Evolutionary conservation across 2,888 invertebrate genomes (phyloP).

Genomic region (Athalia cordata): DNA sequence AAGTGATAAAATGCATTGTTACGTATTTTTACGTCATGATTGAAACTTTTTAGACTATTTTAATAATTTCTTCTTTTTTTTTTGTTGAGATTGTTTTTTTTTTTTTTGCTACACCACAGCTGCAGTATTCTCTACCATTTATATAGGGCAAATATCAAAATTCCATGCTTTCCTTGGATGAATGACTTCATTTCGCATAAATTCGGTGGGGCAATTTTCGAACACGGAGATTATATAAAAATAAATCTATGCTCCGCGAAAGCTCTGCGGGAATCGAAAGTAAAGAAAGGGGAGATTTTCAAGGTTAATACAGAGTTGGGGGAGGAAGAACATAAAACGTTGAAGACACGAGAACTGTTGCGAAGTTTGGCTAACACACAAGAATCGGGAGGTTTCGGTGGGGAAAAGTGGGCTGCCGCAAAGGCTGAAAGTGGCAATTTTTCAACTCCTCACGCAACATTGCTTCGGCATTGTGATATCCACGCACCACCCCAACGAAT

Average conservation of each 20-base stretch:
- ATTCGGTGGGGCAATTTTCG: too few species aligned
- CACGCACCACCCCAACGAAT: background rate
- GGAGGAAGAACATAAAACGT: background rate
- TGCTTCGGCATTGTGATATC: conserved; percentile 29
- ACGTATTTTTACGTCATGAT: conserved; percentile 11
- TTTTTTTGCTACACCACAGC: background rate
- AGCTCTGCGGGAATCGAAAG: background rate
- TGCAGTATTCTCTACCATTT: too few species aligned
- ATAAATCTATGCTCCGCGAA: background rate
- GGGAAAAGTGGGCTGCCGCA: background rate
- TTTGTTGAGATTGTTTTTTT: background rate
- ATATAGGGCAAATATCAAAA: background rate
- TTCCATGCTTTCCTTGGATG: too few species aligned
- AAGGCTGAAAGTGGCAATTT: conserved; percentile 25
- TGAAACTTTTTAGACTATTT: conserved; percentile 9
- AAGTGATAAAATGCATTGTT: conserved; percentile 42
- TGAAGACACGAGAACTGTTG: conserved; percentile 11
- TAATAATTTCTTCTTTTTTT: background rate
- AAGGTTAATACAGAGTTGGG: background rate
- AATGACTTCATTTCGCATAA: too few species aligned
- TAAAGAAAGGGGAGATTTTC: background rate
- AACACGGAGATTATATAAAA: background rate
- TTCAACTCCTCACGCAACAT: conserved; percentile 40
- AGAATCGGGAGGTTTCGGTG: background rate
- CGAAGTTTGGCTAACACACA: conserved; percentile 3